Base-by-base conservation (phyloP, 1,140 invertebrate genomes). In the Zaprionus vittiger region DNA sequence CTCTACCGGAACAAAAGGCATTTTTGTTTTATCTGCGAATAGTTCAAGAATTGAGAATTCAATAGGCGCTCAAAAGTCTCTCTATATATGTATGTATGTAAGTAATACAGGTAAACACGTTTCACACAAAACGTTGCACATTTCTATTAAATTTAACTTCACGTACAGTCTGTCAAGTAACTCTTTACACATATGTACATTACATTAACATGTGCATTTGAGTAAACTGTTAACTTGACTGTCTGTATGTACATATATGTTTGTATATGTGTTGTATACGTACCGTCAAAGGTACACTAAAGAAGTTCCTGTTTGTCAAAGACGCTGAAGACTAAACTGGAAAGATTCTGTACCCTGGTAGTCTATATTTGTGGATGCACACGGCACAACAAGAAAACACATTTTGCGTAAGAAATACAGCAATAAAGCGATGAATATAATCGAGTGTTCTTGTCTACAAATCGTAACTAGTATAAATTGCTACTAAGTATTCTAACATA, bases 1-100 rank as follows among this genome's bases (percentile, higher is more conserved):
- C 93, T 99, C 98, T 87, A 96, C 95, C 92, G 98, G 97, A 95
- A 98, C 98, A 96, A 99, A 99, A 95, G 98, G 98, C 98, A 99
- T 99, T 94, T 47, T 96, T 97, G 64, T 49, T 57, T 61, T 77
- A 69, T 72, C 79, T 90, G 73, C 17, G 62, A 62, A 17, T 24
- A 63, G 47, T 38, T 12, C 28, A 79, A 54, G 54, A 54, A 74
- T 66, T 74, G 66, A 26, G 31, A 7, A 31, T 28, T 26, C 3
- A 28, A 57, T 66, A n/a, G 11, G 12, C 11, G 15, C 31, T n/a
- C 11, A 17, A 41, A 41, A 41, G 5, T 17, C n/a, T 17, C 41
- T 3, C 7, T 9, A 3, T 6, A 47, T 47, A 47, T 47, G n/a
- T n/a, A n/a, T n/a, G n/a, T n/a, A n/a, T n/a, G n/a, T n/a, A n/a